Evolutionary conservation across 2,888 invertebrate species (phyloP), one percentile per base, ranked within the genome.

Genomic region (Enchytraeus crypticus): DNA sequence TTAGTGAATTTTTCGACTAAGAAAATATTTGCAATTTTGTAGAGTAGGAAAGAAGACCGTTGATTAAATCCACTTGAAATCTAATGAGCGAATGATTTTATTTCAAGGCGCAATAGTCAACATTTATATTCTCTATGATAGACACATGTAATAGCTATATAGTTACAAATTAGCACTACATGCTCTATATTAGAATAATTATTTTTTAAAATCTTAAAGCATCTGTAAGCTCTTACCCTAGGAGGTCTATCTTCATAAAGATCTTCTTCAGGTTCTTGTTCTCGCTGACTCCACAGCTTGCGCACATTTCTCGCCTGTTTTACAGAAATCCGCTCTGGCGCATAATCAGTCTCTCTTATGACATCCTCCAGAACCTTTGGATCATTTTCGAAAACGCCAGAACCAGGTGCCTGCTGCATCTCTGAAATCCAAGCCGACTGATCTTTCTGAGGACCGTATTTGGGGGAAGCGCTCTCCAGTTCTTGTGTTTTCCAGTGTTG

Each of bases 351-450:
- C 59, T 69, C 66, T n/a, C 68, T 59, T n/a, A 66, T 51, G n/a
- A 69, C 63, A 21, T 62, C 66, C 29, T 65, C 59, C 21, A 61
- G 54, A 14, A 32, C 45, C 30, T 53, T 59, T 5, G 66, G 66
- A 53, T 65, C 54, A 45, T 69, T 68, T 60, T 68, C 69, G 43
- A 60, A 66, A n/a, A 68, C 64, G 26, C 64, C 69, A 3, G 61
- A 57, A n/a, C 62, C 63, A 46, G 53, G 45, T 38, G 65, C 67
- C 45, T 27, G 51, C 45, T 66, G 66, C 29, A 62, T 45, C 53
- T 64, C 67, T 23, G 49, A 45, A 14, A 62, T 51, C 64, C 65
- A 66, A 32, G 29, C 30, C 11, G 65, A 60, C 57, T 57, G 57
- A 46, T 58, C 65, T 8, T 32, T 34, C 5, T 27, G 2, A 14